Percentiles rank a stretch among this genome's conserved stretches.
phyloP scores from a whole-genome alignment of 2,888 invertebrate genomes.

The Blomia tropicalis region DNA sequence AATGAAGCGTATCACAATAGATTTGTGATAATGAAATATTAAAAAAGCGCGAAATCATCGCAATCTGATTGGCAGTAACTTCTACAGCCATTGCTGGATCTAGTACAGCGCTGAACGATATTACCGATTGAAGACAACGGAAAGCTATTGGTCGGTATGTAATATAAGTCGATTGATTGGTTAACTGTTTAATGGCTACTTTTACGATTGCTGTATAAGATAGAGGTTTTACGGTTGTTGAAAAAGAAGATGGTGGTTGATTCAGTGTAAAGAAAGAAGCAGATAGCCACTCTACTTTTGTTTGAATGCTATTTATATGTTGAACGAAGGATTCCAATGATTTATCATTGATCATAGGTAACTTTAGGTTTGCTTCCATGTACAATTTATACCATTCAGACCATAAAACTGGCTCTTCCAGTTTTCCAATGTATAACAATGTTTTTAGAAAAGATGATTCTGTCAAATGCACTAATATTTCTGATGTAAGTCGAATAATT shows the following conservation, averaged over 20 bases:
- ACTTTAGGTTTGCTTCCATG: constrained; percentile 11
- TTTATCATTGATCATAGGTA: background rate
- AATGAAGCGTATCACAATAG: constrained; percentile 72
- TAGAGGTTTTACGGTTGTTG: background rate
- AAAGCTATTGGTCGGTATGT: constrained; percentile 23
- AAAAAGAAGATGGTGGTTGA: background rate
- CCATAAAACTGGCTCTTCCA: constrained; percentile 44
- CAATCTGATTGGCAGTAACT: constrained; percentile 59
- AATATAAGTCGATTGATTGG: background rate
- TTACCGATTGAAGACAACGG: constrained; percentile 37
- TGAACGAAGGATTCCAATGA: background rate
- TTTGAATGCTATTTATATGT: constrained; percentile 8
- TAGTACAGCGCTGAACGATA: constrained; percentile 65
- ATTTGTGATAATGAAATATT: constrained; percentile 59
- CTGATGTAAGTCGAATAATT: constrained; percentile 35
- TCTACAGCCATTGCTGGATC: constrained; percentile 70
- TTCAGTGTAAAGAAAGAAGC: background rate
- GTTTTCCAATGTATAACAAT: constrained; percentile 36
- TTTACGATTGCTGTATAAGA: background rate
- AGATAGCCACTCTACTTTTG: constrained; percentile 8
- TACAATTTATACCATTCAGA: constrained; percentile 20
- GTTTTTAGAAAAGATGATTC: constrained; percentile 34
- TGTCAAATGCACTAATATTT: constrained; percentile 33
- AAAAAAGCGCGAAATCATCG: constrained; percentile 60
- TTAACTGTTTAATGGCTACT: constrained; percentile 7